Percentiles rank a stretch among this genome's conserved stretches.
Evolutionary conservation across 2,113 vertebrate genomes (phyloP).

Genomic region (Pyrgilauda ruficollis): DNA sequence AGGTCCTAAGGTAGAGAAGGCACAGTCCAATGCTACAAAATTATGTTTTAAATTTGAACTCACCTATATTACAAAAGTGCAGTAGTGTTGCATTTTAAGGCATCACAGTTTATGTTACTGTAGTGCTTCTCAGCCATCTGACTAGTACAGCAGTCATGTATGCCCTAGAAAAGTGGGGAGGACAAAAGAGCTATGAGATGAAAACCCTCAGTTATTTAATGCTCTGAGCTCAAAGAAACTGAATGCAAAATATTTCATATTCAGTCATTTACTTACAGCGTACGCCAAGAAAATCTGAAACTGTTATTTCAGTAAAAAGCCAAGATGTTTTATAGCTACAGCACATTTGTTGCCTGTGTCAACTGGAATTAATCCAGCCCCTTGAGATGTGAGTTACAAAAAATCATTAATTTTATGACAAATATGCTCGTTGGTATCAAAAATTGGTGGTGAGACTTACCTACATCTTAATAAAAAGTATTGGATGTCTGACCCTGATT

Average conservation of each 20-base stretch:
- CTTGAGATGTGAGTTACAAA: not conserved
- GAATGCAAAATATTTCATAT: not conserved
- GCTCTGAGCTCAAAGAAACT: not conserved
- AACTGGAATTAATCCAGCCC: not conserved
- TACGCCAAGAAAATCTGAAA: not conserved
- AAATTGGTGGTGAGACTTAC: not conserved
- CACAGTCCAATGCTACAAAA: not conserved
- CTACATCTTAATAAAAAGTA: not conserved
- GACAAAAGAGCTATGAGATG: not conserved
- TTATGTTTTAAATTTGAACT: not conserved
- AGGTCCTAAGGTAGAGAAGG: not conserved
- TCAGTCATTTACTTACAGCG: not conserved
- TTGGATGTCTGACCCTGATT: not conserved
- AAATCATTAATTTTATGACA: not conserved
- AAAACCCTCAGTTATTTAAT: not conserved
- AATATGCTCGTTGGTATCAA: not conserved
- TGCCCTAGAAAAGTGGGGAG: not conserved
- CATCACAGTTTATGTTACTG: not conserved
- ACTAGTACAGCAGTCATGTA: not conserved
- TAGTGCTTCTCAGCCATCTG: not conserved
- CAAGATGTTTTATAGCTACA: not conserved
- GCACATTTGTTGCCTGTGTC: not conserved
- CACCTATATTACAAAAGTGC: not conserved
- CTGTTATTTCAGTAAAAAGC: not conserved
- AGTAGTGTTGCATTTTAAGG: not conserved